These are phyloP conservation scores for Coecobrya sp. DNA, from an alignment of 2,888 invertebrate genomes.

Conservation along the genomic window DNA sequence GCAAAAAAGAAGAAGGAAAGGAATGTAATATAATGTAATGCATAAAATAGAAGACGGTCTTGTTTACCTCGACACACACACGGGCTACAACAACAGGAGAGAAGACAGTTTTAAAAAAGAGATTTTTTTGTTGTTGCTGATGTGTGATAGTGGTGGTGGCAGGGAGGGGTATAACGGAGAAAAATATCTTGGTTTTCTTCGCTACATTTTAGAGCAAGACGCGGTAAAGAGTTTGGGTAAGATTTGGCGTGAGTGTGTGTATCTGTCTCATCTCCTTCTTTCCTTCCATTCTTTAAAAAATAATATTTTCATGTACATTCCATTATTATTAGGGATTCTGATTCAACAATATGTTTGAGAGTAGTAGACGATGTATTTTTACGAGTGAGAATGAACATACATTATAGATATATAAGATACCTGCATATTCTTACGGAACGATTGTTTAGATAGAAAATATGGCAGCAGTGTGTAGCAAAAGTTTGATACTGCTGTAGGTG, in stretches of 20 bases:
- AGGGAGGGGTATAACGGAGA: no score
- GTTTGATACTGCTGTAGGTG: constrained; percentile 21
- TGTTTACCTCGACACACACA: background rate
- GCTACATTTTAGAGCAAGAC: background rate
- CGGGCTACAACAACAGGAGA: background rate
- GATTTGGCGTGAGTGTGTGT: constrained; percentile 9
- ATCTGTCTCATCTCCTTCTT: constrained; percentile 25
- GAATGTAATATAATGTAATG: constrained; percentile 25
- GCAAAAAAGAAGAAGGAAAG: constrained; percentile 27
- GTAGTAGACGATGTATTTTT: no score
- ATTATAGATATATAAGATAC: background rate
- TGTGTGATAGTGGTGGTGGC: background rate
- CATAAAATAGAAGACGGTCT: constrained; percentile 23
- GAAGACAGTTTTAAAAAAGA: constrained; percentile 22
- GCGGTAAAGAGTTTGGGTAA: constrained; percentile 11
- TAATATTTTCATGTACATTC: constrained; percentile 42
- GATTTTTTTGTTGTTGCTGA: constrained; percentile 35
- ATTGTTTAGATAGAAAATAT: background rate
- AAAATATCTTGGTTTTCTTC: constrained; percentile 11
- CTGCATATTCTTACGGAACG: background rate
- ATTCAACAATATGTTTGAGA: constrained; percentile 24
- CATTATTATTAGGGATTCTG: constrained; percentile 39
- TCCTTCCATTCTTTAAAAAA: constrained; percentile 26
- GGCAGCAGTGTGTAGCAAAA: background rate
- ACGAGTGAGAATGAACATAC: background rate